Evolutionary conservation across 2,113 vertebrate genomes (phyloP).

Genomic region (Leptodactylus fuscus): DNA sequence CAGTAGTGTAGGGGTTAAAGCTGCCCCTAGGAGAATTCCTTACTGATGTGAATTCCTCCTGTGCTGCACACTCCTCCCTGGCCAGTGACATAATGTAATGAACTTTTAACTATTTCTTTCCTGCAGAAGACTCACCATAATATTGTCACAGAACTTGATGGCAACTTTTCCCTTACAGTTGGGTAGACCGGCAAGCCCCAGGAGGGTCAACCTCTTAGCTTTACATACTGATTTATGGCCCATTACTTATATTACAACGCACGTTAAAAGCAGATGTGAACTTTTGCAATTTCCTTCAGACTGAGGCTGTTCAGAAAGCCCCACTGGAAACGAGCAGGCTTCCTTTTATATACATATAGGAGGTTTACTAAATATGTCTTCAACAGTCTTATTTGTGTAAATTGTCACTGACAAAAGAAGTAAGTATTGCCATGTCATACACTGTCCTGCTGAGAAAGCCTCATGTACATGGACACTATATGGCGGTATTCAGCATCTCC

Average conservation of each 20-base stretch:
- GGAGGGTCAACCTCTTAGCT: not conserved
- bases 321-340: not conserved
- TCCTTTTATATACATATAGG: not conserved
- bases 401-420: not conserved
- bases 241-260: not conserved
- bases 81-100: slow-evolving; percentile 35
- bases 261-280: slow-evolving; percentile 10
- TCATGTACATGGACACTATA: too few relatives aligned
- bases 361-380: not conserved
- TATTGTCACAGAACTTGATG: not conserved
- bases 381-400: not conserved
- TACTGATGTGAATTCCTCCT: slow-evolving; percentile 51
- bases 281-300: not conserved
- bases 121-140: not conserved
- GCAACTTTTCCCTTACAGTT: not conserved
- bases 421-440: not conserved
- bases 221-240: not conserved
- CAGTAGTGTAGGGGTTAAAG: slow-evolving; percentile 34
- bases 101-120: not conserved
- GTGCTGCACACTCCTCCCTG: not conserved
- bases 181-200: not conserved
- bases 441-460: too few relatives aligned
- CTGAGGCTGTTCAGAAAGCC: not conserved
- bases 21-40: slow-evolving; percentile 54
- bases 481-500: not conserved